These are phyloP conservation scores for Neotragus pygmaeus DNA, from an alignment of 2,113 vertebrate genomes.

Conservation along the genomic window DNA sequence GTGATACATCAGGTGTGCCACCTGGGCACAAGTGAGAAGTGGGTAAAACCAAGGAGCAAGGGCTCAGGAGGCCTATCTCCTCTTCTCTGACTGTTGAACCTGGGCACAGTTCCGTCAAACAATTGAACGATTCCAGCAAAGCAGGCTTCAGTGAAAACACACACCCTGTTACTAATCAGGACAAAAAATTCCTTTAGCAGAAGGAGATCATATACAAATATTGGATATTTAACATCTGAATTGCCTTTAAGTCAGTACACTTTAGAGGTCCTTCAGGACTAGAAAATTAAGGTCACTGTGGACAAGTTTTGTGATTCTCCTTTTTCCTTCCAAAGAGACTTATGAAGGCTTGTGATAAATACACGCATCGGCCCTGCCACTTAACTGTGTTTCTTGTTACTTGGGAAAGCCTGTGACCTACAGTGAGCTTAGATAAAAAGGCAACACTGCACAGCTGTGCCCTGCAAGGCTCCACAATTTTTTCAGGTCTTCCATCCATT, in stretches of 20 bases:
- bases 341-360: conserved; percentile 17
- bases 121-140: not conserved
- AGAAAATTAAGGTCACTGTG: not conserved
- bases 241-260: not conserved
- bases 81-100: not conserved
- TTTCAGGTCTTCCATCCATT: conserved; percentile 59
- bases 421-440: conserved; percentile 40
- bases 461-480: conserved; percentile 36
- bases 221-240: not conserved
- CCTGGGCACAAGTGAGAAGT: not conserved
- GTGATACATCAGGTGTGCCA: not conserved
- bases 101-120: not conserved
- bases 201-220: not conserved
- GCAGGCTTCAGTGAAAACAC: not conserved
- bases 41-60: not conserved
- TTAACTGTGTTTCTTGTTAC: conserved; percentile 52
- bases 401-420: conserved; percentile 33
- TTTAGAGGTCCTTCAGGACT: not conserved
- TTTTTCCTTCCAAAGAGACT: not conserved
- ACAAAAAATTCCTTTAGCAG: not conserved
- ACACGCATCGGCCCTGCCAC: not conserved
- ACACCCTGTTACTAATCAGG: not conserved
- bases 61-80: not conserved
- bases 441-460: conserved; percentile 15
- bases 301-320: conserved; percentile 40